Evolutionary conservation across 2,888 invertebrate species (phyloP).

Genomic region (Amorpha juglandis): DNA sequence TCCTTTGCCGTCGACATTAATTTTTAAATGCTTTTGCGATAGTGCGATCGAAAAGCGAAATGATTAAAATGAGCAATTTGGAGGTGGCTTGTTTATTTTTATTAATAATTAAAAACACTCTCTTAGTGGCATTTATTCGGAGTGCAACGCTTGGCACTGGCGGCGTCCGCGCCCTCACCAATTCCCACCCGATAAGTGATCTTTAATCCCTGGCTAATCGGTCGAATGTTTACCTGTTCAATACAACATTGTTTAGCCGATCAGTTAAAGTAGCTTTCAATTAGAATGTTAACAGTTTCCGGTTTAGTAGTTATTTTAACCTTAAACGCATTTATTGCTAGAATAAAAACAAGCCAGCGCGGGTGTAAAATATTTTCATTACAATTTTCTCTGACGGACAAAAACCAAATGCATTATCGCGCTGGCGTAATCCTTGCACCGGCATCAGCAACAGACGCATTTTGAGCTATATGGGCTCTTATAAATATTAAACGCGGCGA

Average conservation of each 20-base stretch:
- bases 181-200: slow-evolving; percentile 57
- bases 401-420: slow-evolving; percentile 68
- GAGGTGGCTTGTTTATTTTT: slow-evolving; percentile 48
- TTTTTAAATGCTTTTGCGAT: slow-evolving; percentile 58
- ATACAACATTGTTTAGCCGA: slow-evolving; percentile 54
- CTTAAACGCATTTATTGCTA: slow-evolving; percentile 29
- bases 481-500: slow-evolving; percentile 79
- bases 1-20: slow-evolving; percentile 55
- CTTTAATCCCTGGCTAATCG: slow-evolving; percentile 67
- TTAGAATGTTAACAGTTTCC: slow-evolving; percentile 38
- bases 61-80: slow-evolving; percentile 59
- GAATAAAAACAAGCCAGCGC: slow-evolving; percentile 26
- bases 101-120: slow-evolving; percentile 62
- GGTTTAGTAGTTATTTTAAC: slow-evolving; percentile 34
- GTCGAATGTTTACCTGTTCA: slow-evolving; percentile 53
- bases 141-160: slow-evolving; percentile 27
- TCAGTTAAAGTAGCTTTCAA: slow-evolving; percentile 53
- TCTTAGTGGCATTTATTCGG: slow-evolving; percentile 55
- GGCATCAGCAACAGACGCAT: slow-evolving; percentile 67
- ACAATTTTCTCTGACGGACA: slow-evolving; percentile 61
- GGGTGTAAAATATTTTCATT: slow-evolving; percentile 55
- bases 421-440: slow-evolving; percentile 70
- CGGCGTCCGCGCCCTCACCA: slow-evolving; percentile 27
- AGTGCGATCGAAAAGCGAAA: slow-evolving; percentile 50
- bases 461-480: slow-evolving; percentile 71